These are phyloP conservation scores for Meandrusa payeni DNA, from an alignment of 2,888 invertebrate species.

Conservation along the genomic window DNA sequence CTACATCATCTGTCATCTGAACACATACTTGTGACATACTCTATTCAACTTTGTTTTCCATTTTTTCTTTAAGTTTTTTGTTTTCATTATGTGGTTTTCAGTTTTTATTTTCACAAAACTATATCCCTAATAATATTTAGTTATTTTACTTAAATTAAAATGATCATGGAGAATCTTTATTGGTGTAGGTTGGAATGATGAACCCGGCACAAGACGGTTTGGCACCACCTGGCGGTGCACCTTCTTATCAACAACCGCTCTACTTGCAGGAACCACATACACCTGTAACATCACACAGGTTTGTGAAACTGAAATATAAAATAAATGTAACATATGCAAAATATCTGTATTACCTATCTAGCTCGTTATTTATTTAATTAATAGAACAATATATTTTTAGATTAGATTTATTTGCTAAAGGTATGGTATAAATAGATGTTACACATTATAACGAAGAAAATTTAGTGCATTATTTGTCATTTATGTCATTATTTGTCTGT, in stretches of 20 bases:
- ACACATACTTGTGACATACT: slow-evolving; percentile 22
- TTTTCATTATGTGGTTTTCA: slow-evolving; percentile 1
- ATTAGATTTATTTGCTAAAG: too few relatives aligned
- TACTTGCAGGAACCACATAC: slow-evolving; percentile 82
- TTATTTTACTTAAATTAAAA: too few relatives aligned
- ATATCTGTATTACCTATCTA: too few relatives aligned
- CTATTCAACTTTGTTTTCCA: slow-evolving; percentile 24
- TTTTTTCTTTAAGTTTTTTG: slow-evolving; percentile 13
- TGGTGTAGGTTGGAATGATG: slow-evolving; percentile 79
- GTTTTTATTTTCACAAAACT: too few relatives aligned
- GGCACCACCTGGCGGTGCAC: slow-evolving; percentile 80
- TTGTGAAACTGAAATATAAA: slow-evolving; percentile 31
- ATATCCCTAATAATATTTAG: too few relatives aligned
- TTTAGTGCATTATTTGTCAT: too few relatives aligned
- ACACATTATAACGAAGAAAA: too few relatives aligned
- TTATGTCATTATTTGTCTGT: too few relatives aligned
- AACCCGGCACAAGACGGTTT: slow-evolving; percentile 83
- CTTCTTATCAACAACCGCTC: slow-evolving; percentile 86
- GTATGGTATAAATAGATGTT: too few relatives aligned
- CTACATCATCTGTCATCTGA: slow-evolving; percentile 30
- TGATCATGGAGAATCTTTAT: not conserved
- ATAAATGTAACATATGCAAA: too few relatives aligned
- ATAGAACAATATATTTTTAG: too few relatives aligned
- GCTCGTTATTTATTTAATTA: too few relatives aligned
- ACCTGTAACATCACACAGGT: slow-evolving; percentile 73